A percentile compares a stretch with the other conserved stretches of the same genome.
phyloP scores from a whole-genome alignment of 1,140 invertebrate species.

The Brachionus rubens region DNA sequence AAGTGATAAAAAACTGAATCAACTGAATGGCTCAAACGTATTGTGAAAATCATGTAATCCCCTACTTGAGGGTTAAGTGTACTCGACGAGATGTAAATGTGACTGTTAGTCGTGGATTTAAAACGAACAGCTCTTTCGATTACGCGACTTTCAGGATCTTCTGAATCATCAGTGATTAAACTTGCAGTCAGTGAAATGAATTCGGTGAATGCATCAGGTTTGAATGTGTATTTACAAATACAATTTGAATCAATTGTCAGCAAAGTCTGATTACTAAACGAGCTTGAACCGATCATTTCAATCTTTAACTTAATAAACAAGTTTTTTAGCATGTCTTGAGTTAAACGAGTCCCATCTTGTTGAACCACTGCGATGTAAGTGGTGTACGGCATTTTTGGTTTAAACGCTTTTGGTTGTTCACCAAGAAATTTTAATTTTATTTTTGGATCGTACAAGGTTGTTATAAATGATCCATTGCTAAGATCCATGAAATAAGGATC shows the following conservation, averaged over 20 bases:
- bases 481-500: conserved; percentile 82
- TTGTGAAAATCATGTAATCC: too few species aligned
- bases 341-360: conserved; percentile 40
- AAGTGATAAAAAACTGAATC: conserved; percentile 78
- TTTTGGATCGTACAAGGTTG: conserved; percentile 79
- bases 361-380: conserved; percentile 67
- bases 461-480: conserved; percentile 75
- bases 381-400: conserved; percentile 82
- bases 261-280: conserved; percentile 47
- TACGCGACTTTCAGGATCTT: conserved; percentile 5
- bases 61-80: conserved; percentile 79
- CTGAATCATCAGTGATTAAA: conserved; percentile 36
- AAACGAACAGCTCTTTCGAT: conserved; percentile 48
- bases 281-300: conserved; percentile 53
- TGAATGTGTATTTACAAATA: conserved; percentile 45
- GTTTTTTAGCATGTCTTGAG: background rate
- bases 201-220: conserved; percentile 32
- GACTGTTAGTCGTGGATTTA: conserved; percentile 75
- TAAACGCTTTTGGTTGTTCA: conserved; percentile 84
- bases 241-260: conserved; percentile 18
- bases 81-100: conserved; percentile 81
- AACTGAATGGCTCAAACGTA: conserved; percentile 87
- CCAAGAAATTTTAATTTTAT: conserved; percentile 78
- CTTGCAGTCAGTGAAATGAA: conserved; percentile 45
- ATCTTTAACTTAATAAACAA: conserved; percentile 51